Evolutionary conservation across 2,113 vertebrate genomes (phyloP).

Genomic region (Dicerorhinus sumatrensis): DNA sequence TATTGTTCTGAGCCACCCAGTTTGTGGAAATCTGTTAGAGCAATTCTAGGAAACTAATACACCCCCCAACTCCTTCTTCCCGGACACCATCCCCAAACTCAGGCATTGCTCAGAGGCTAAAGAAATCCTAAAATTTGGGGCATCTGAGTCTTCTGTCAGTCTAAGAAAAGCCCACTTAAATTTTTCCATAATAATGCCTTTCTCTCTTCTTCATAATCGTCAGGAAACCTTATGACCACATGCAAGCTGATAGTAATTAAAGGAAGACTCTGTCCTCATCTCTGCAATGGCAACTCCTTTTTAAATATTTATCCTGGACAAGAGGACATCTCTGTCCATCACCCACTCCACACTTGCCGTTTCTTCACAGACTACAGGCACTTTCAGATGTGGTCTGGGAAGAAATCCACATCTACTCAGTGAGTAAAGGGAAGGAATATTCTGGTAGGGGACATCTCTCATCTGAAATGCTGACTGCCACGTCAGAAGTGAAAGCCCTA

Average conservation of each 20-base stretch:
- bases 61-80: background rate
- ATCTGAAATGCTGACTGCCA: background rate
- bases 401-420: background rate
- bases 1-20: background rate
- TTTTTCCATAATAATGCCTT: constrained; percentile 12
- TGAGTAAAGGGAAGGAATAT: background rate
- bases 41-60: background rate
- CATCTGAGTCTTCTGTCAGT: background rate
- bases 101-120: background rate
- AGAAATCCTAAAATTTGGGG: background rate
- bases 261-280: background rate
- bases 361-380: background rate
- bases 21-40: background rate
- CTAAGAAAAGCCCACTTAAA: background rate
- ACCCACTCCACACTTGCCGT: background rate
- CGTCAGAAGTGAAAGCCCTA: background rate
- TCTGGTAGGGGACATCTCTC: background rate
- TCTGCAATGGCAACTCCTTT: background rate
- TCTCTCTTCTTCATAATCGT: constrained; percentile 29
- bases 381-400: background rate
- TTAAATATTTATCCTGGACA: constrained; percentile 16
- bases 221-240: constrained; percentile 48
- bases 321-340: background rate
- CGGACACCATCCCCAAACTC: background rate
- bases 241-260: background rate